These are phyloP conservation scores for Agrenia bidenticulata DNA, from an alignment of 2,888 invertebrate genomes.

Conservation along the genomic window DNA sequence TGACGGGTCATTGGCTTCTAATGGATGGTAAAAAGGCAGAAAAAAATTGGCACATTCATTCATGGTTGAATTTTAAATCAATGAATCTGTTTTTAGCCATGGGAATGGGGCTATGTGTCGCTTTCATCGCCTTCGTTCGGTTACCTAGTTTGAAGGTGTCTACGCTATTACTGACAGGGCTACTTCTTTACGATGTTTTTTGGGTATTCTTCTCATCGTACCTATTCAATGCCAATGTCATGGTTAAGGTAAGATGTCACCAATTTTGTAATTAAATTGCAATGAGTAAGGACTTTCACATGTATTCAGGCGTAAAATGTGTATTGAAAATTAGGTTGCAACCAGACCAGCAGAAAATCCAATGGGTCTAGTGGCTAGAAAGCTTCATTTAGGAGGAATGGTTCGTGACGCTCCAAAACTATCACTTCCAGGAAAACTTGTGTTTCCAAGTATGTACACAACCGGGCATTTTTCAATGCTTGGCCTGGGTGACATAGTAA, in stretches of 20 bases:
- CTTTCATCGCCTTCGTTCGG: slow-evolving; percentile 94
- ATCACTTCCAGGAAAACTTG: slow-evolving; percentile 92
- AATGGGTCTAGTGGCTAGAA: slow-evolving; percentile 88
- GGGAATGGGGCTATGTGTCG: slow-evolving; percentile 97
- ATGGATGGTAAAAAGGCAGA: slow-evolving; percentile 76
- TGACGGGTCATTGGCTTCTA: slow-evolving; percentile 96
- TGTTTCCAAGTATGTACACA: slow-evolving; percentile 96
- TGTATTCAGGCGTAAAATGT: neutral
- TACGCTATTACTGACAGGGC: slow-evolving; percentile 86
- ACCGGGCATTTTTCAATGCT: slow-evolving; percentile 97
- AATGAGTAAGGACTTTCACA: neutral
- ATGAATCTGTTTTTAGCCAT: slow-evolving; percentile 67
- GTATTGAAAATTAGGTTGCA: slow-evolving; percentile 62
- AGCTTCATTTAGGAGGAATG: slow-evolving; percentile 85
- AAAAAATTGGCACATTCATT: neutral
- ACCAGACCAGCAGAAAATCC: slow-evolving; percentile 87
- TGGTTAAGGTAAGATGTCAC: slow-evolving; percentile 96
- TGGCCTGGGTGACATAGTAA: slow-evolving; percentile 67
- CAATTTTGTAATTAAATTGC: slow-evolving; percentile 46
- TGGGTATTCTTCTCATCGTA: slow-evolving; percentile 99
- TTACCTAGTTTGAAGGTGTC: slow-evolving; percentile 95
- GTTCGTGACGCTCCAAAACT: slow-evolving; percentile 83
- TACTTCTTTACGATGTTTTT: slow-evolving; percentile 94
- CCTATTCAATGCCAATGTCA: slow-evolving; percentile 97
- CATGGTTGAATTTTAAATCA: neutral